Base-by-base conservation (phyloP, 1,140 invertebrate genomes). In the Drosophila serrata region DNA sequence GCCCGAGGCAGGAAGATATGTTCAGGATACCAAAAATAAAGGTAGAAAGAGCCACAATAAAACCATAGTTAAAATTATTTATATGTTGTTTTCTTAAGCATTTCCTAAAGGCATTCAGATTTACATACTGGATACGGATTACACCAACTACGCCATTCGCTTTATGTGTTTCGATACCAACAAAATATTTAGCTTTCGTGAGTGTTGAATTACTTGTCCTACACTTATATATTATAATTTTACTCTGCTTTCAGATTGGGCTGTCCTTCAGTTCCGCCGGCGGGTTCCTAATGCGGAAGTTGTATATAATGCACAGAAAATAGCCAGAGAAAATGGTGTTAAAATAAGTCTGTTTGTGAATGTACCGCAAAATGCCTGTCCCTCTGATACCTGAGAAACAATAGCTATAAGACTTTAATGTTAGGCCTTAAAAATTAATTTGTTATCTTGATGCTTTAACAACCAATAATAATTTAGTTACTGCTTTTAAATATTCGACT, bases 121-220 rank as follows among this genome's bases (percentile, higher is more conserved):
- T 1, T 74, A 65, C 33, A 12, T 85, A 1, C 31, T 85, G 42
- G 77, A 78, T 2, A 85, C 82, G 19, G 82, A 85, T 45, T 81
- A 85, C n/a, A 3, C 9, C 0, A 60, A 13, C 9, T 85, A 17
- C 33, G 51, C 64, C 13, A 61, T 85, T 12, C 74, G 75, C 13
- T 85, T n/a, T 40, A 22, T 69, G 40, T 85, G 77, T 46, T 33
- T 85, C 2, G 49, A 75, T n/a, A 3, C 35, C 6, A 17, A 12
- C 13, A 3, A 9, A 2, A 24, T 73, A 22, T 17, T 70, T 1
- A 80, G 46, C 17, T 70, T 70, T 29, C 56, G 82, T 85, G 46
- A 65, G 77, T 74, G 3, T 3, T 17, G 15, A 49, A 1, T 29
- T 31, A 48, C 42, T 19, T 13, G n/a, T n/a, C n/a, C n/a, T n/a